phyloP scores from a whole-genome alignment of 2,888 invertebrate species.

The Drosophila diplacantha region DNA sequence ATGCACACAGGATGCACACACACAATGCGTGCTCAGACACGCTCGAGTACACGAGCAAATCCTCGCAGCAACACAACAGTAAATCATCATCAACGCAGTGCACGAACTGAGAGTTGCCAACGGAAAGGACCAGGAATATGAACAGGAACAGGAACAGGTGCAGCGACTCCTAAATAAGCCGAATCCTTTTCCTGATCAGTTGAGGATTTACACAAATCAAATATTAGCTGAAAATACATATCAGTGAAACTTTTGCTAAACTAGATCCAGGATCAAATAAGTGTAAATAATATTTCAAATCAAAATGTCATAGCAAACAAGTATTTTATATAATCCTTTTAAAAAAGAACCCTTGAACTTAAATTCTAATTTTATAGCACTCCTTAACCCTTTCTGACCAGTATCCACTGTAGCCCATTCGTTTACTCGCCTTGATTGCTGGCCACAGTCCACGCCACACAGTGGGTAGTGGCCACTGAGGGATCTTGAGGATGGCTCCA shows the following conservation, averaged over 20 bases:
- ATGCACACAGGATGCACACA: constrained; percentile 43
- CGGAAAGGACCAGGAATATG: background rate
- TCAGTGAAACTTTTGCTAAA: too few relatives aligned
- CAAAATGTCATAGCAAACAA: background rate
- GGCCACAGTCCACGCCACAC: constrained; percentile 44
- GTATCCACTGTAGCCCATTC: constrained; percentile 38
- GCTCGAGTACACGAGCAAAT: constrained; percentile 70
- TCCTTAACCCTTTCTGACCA: background rate
- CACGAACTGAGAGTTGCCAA: constrained; percentile 28
- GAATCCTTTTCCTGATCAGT: constrained; percentile 5
- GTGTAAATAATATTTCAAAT: background rate
- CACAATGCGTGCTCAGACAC: constrained; percentile 52
- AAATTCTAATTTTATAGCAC: background rate
- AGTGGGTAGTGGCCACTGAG: constrained; percentile 4
- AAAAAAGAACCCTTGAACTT: background rate
- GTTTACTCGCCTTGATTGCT: constrained; percentile 48
- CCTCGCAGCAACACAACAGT: constrained; percentile 73
- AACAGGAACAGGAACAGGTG: constrained; percentile 21
- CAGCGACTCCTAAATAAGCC: constrained; percentile 18
- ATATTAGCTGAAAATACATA: background rate
- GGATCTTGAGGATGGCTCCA: constrained; percentile 9
- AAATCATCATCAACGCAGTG: constrained; percentile 75
- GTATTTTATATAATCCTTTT: background rate
- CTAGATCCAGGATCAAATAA: background rate
- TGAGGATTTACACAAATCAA: background rate